These are phyloP conservation scores for Diplazon laetatorius DNA, from an alignment of 2,888 invertebrate genomes.

Conservation along the genomic window DNA sequence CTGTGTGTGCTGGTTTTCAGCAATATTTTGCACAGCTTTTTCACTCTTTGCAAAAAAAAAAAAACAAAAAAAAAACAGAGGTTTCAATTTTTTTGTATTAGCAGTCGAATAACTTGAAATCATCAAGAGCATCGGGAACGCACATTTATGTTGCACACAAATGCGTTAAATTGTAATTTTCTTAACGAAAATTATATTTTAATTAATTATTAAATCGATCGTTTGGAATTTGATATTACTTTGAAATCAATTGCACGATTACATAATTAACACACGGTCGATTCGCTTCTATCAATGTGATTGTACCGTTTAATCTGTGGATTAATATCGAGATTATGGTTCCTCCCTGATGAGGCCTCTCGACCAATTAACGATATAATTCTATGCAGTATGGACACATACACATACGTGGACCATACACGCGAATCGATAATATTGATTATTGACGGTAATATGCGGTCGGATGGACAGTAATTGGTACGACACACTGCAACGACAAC, in stretches of 20 bases:
- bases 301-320: background rate
- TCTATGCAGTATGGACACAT: slow-evolving; percentile 7
- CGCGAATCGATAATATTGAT: slow-evolving; percentile 35
- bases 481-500: slow-evolving; percentile 1
- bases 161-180: background rate
- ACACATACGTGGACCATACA: background rate
- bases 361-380: slow-evolving; percentile 23
- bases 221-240: background rate
- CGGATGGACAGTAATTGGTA: background rate
- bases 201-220: background rate
- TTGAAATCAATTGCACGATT: background rate
- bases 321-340: background rate
- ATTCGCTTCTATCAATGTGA: background rate
- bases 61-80: too few species aligned
- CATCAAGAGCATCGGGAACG: background rate
- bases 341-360: slow-evolving; percentile 7
- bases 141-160: background rate
- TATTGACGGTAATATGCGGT: slow-evolving; percentile 22
- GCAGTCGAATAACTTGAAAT: too few species aligned
- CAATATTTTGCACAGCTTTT: too few species aligned
- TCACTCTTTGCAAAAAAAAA: background rate
- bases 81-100: too few species aligned
- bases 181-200: background rate
- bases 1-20: too few species aligned
- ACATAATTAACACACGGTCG: background rate